A percentile compares a stretch with the other conserved stretches of the same genome.
These are phyloP conservation scores for Zootoca vivipara DNA, from an alignment of 2,113 vertebrate species.

Conservation along the genomic window DNA sequence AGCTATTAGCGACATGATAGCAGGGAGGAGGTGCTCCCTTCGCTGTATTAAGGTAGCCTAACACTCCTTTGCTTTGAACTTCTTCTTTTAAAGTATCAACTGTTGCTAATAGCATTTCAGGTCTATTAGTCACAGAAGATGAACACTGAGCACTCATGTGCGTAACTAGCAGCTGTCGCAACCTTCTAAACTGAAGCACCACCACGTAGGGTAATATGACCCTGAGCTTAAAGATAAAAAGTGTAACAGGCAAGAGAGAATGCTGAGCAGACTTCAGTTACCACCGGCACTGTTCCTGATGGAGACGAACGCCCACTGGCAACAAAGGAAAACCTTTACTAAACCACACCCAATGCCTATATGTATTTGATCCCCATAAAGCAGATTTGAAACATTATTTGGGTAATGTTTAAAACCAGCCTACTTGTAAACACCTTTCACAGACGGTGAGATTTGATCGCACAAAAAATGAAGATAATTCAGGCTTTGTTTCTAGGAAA, in stretches of 20 bases:
- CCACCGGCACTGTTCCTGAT: neutral
- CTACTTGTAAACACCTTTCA: neutral
- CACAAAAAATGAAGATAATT: neutral
- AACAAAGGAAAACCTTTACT: neutral
- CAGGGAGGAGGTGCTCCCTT: neutral
- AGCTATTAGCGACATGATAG: neutral
- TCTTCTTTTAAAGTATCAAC: neutral
- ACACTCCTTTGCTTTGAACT: neutral
- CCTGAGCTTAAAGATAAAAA: neutral
- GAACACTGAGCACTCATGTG: neutral
- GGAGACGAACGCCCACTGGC: neutral
- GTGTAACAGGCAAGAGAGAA: neutral
- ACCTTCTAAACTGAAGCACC: neutral
- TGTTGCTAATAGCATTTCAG: neutral
- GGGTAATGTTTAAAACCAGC: conserved; percentile 18
- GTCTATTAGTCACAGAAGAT: neutral
- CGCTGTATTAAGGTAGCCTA: neutral
- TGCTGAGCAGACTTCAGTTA: neutral
- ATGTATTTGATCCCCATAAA: conserved; percentile 7
- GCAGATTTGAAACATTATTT: neutral
- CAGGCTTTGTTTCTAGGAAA: neutral
- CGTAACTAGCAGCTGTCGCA: neutral
- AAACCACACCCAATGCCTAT: neutral
- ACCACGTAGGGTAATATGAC: conserved; percentile 6
- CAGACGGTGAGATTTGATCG: neutral